phyloP scores from a whole-genome alignment of 1,140 invertebrate species.

The Cephus cinctus region DNA sequence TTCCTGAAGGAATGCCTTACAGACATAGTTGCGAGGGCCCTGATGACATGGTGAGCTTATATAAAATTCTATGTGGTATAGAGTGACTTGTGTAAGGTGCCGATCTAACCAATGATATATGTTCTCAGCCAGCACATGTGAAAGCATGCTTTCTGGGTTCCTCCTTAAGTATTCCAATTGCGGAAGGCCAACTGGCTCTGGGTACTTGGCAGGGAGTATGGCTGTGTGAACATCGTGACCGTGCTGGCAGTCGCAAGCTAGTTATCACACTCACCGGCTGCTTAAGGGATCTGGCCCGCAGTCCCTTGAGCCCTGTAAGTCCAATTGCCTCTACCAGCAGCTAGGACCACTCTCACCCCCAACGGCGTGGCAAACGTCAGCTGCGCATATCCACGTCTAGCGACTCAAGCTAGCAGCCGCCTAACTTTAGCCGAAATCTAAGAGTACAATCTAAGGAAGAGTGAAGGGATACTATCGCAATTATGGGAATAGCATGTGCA shows the following conservation, averaged over 20 bases:
- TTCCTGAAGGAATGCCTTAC: slow-evolving; percentile 93
- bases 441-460: slow-evolving; percentile 40
- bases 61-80: slow-evolving; percentile 20
- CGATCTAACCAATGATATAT: no score
- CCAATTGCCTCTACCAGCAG: slow-evolving; percentile 87
- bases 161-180: slow-evolving; percentile 92
- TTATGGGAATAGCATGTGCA: no score
- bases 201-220: slow-evolving; percentile 98
- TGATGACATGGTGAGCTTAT: slow-evolving; percentile 89
- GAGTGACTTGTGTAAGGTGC: no score
- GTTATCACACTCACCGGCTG: slow-evolving; percentile 90
- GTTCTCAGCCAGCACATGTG: slow-evolving; percentile 92
- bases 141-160: slow-evolving; percentile 96
- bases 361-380: slow-evolving; percentile 51
- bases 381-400: slow-evolving; percentile 52
- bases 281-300: slow-evolving; percentile 77
- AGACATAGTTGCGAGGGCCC: slow-evolving; percentile 96
- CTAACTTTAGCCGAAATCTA: slow-evolving; percentile 42
- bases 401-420: slow-evolving; percentile 53
- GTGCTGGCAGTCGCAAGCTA: slow-evolving; percentile 88
- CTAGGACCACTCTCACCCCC: slow-evolving; percentile 66
- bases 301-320: slow-evolving; percentile 78
- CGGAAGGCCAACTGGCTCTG: slow-evolving; percentile 90
- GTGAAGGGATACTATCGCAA: slow-evolving; percentile 40
- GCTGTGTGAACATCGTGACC: slow-evolving; percentile 96